These are phyloP conservation scores for Avahi laniger DNA, from an alignment of 2,797 vertebrate species.

Conservation along the genomic window DNA sequence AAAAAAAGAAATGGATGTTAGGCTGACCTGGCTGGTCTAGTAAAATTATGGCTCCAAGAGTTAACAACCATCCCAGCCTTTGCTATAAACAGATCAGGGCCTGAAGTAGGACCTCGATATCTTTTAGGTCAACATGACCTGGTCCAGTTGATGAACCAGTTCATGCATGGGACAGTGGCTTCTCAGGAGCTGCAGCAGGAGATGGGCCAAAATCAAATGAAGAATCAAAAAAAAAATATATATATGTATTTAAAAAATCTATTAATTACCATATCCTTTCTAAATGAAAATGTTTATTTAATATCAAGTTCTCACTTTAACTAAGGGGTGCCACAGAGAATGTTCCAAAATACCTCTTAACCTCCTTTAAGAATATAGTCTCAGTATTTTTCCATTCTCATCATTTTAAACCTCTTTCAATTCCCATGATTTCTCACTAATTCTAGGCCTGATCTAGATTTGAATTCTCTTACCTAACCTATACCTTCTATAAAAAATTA, in stretches of 20 bases:
- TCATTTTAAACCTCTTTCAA: background rate
- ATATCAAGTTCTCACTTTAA: background rate
- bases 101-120: background rate
- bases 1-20: background rate
- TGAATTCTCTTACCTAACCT: background rate
- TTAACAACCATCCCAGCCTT: background rate
- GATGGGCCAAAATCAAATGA: background rate
- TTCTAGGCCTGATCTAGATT: background rate
- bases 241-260: background rate
- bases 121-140: background rate
- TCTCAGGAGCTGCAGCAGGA: background rate
- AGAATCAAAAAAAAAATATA: background rate
- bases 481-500: background rate
- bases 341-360: background rate
- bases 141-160: background rate
- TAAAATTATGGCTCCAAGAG: background rate
- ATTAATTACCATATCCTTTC: background rate
- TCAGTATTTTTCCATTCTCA: background rate
- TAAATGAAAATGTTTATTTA: background rate
- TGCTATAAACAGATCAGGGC: background rate
- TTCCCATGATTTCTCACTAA: background rate
- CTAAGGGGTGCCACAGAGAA: background rate
- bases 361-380: background rate
- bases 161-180: background rate
- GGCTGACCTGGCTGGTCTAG: background rate